phyloP scores from a whole-genome alignment of 2,888 invertebrate genomes.

The Lasioglossum malachurum region DNA sequence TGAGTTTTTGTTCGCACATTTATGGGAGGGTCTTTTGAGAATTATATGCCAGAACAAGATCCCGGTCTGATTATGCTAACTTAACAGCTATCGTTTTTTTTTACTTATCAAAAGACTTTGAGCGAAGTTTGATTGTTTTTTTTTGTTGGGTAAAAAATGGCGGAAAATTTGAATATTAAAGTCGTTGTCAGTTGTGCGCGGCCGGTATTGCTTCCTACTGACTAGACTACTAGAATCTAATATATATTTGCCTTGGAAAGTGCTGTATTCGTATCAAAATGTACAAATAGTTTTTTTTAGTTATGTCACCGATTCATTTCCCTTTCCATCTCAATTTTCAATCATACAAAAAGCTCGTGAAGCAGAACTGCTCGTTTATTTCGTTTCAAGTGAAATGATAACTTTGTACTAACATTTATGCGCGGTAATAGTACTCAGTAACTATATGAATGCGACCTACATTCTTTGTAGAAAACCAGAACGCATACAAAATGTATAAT shows the following conservation, averaged over 20 bases:
- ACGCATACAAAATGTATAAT: conserved; percentile 54
- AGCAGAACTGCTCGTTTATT: conserved; percentile 35
- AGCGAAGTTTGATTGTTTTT: conserved; percentile 82
- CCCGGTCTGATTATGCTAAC: conserved; percentile 72
- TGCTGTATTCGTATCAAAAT: conserved; percentile 74
- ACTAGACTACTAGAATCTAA: conserved; percentile 71
- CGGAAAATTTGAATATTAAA: conserved; percentile 75
- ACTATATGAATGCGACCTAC: conserved; percentile 23
- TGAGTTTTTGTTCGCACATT: conserved; percentile 56
- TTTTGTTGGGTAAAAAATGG: conserved; percentile 76
- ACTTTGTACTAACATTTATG: conserved; percentile 44
- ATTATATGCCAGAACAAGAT: conserved; percentile 56
- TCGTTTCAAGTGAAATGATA: conserved; percentile 44
- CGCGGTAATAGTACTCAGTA: conserved; percentile 25
- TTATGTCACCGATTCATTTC: conserved; percentile 42
- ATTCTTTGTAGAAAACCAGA: conserved; percentile 35
- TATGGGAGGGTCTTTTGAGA: conserved; percentile 48
- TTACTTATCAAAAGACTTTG: conserved; percentile 78
- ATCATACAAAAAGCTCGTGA: conserved; percentile 44
- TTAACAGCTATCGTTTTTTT: conserved; percentile 73
- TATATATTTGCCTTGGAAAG: conserved; percentile 64
- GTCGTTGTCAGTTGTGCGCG: conserved; percentile 82
- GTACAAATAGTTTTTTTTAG: conserved; percentile 61
- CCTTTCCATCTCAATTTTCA: conserved; percentile 33
- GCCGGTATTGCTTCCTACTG: conserved; percentile 79